Base-by-base conservation (phyloP, 53 echinoderm and acorn worm species). In the Henricia sp. region DNA sequence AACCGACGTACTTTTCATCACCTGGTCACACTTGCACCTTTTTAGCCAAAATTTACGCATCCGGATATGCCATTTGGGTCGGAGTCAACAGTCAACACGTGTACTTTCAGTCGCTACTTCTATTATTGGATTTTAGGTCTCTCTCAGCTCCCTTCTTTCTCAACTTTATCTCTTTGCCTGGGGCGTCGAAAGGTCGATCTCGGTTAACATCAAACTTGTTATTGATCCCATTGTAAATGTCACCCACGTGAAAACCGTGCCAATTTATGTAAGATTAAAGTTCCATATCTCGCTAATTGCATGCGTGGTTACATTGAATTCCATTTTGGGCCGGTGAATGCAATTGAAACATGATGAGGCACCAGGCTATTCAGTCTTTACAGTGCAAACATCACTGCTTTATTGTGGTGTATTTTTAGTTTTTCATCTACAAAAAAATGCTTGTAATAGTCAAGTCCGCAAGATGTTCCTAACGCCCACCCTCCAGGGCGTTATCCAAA, bases 41-140 rank as follows among this genome's bases (percentile, higher is more conserved):
- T 80, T 80, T 80, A 80, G 62, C 59, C 63, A 64, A 63, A 80
- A 58, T 80, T 44, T 80, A 80, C 46, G 48, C 65, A 64, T 63
- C 80, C 80, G 80, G 80, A 80, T 64, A 63, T 80, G 80, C 80
- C 80, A 80, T 80, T 80, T 80, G 48, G 50, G 63, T 26, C 64
- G 80, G 65, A 80, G 80, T 80, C 80, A 80, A 80, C 80, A 80
- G 80, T 80, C 80, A 80, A 80, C 80, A 80, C 80, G 50, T 80
- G 80, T 64, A 80, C 80, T 80, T 80, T 80, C 59, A 36, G 43
- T 64, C 71, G 29, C 24, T 20, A 44, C 19, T 43, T 63, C 80
- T 80, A 80, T 80, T 80, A 80, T 80, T 80, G 80, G 80, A 44
- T 21, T 30, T 63, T 3, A 33, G 34, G 58, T 39, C 35, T 57